Evolutionary conservation across 2,797 vertebrate species (phyloP).

Genomic region (Neomorphus geoffroyi): DNA sequence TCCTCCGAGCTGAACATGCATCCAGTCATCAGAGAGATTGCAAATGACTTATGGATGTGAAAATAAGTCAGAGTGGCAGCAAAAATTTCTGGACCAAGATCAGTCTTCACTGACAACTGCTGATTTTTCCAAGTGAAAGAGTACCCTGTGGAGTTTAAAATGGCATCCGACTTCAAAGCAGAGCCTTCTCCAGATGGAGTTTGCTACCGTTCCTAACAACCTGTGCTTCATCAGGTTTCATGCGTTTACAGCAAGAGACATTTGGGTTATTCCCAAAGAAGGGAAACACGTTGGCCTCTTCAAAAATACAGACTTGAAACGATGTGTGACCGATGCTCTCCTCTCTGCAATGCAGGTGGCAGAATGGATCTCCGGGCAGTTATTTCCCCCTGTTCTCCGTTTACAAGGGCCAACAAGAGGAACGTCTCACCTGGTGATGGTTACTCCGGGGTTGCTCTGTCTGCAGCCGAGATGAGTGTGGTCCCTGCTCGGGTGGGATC

Average conservation of each 20-base stretch:
- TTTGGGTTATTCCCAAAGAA: neutral
- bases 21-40: constrained; percentile 16
- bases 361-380: neutral
- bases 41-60: neutral
- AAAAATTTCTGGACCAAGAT: constrained; percentile 40
- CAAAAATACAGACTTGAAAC: rapidly evolving
- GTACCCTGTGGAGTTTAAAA: constrained; percentile 33
- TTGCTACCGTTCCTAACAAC: neutral
- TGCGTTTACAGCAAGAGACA: neutral
- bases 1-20: neutral
- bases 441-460: neutral
- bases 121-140: constrained; percentile 9
- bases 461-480: neutral
- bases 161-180: neutral
- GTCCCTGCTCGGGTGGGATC: neutral
- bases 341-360: neutral
- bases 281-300: neutral
- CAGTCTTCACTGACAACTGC: constrained; percentile 39
- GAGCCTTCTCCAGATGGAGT: constrained; percentile 48
- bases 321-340: rapidly evolving
- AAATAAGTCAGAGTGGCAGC: neutral
- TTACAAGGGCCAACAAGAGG: neutral
- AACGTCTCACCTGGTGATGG: neutral
- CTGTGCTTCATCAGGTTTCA: neutral
- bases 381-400: neutral